Evolutionary conservation across 2,888 invertebrate genomes (phyloP), one percentile per base, ranked within the genome.

Genomic region (Agrochola lychnidis): DNA sequence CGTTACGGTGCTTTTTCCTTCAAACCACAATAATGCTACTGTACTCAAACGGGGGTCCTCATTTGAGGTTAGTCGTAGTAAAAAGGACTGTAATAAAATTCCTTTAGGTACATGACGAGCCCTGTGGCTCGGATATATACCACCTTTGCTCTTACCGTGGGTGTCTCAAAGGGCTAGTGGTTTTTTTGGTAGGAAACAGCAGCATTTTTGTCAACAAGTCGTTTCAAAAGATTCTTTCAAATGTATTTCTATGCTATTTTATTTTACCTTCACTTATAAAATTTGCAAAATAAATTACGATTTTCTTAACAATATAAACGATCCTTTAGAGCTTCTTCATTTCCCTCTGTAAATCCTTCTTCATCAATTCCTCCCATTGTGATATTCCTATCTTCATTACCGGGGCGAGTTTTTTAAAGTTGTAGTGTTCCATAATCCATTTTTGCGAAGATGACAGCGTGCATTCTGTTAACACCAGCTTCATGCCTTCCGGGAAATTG

Each of bases 361-460:
- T 72, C 5, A 42, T 61, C 16, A 57, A 0, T 40, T 81, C 64
- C 5, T 79, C 59, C 68, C 70, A 69, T 36, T 73, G 64, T 12
- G 72, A 4, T 2, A 85, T 4, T 30, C 70, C 83, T 53, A 79
- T 86, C 72, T 87, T 88, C 66, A 93, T 78, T 62, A 87, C 76
- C 0, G 89, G 87, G 0, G 77, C 71, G 5, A 93, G 82, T 76
- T 80, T 91, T 1, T 89, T 84, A 4, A 78, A 67, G 0, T 81
- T 74, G 61, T 86, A 94, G 64, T 94, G 91, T 63, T 94, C 92
- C 84, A 94, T 90, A 0, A 81, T 61, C 94, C 94, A 94, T 83
- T 85, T 89, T 61, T 94, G 93, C 0, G 84, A 85, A 4, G 84
- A 1, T 12, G 76, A 36, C 36, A 82, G 53, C 48, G 79, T 42